Evolutionary conservation across 2,797 vertebrate genomes (phyloP).

Genomic region (Pteronotus mesoamericanus): DNA sequence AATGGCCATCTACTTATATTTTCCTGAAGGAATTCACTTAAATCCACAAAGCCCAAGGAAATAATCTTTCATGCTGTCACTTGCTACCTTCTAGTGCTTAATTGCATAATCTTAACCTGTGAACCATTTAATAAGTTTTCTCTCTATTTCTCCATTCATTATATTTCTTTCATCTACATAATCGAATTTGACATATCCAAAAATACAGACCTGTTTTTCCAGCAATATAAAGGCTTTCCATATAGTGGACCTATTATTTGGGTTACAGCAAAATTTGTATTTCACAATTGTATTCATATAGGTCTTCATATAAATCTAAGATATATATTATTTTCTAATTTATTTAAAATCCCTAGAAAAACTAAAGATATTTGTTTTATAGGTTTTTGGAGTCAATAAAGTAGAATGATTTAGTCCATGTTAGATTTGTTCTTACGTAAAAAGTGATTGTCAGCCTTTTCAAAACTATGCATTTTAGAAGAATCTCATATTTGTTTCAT

Average conservation of each 20-base stretch:
- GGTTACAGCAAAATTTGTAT: not conserved
- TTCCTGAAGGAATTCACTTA: not conserved
- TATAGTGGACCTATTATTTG: not conserved
- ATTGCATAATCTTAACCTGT: not conserved
- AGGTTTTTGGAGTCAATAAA: not conserved
- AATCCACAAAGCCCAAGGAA: not conserved
- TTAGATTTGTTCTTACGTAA: constrained; percentile 7
- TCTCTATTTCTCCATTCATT: not conserved
- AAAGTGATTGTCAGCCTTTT: not conserved
- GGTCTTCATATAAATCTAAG: not conserved
- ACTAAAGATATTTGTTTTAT: not conserved
- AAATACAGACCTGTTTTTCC: not conserved
- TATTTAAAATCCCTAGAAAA: not conserved
- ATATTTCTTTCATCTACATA: not conserved
- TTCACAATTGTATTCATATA: not conserved
- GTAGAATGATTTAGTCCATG: not conserved
- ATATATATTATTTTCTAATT: not conserved
- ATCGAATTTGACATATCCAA: not conserved
- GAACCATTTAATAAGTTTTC: not conserved
- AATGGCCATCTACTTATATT: not conserved
- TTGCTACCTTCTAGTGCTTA: not conserved
- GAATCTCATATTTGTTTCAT: constrained; percentile 1
- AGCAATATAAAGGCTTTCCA: not conserved
- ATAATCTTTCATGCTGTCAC: not conserved
- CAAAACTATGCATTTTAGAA: not conserved